A percentile compares a stretch with the other conserved stretches of the same genome.
These are phyloP conservation scores for Drosophila sordidula DNA, from an alignment of 2,888 invertebrate genomes.

Conservation along the genomic window DNA sequence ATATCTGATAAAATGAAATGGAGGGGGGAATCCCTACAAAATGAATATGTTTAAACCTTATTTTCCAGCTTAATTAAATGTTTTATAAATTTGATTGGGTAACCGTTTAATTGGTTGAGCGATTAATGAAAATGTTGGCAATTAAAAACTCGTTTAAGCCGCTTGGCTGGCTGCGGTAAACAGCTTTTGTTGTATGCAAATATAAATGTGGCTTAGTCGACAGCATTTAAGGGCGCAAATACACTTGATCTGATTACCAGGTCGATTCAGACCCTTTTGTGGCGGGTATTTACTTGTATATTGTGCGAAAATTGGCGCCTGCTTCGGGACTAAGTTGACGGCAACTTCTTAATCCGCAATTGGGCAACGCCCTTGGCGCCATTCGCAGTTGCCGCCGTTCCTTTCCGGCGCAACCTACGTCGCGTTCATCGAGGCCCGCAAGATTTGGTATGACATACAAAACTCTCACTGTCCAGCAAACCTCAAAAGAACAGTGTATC, in stretches of 20 bases:
- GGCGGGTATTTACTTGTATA: neutral
- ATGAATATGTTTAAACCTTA: neutral
- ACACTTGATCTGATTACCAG: constrained; percentile 8
- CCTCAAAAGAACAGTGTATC: constrained; percentile 12
- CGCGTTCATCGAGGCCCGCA: constrained; percentile 4
- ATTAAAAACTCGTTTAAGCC: constrained; percentile 36
- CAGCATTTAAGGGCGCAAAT: constrained; percentile 1
- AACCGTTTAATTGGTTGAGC: constrained; percentile 25
- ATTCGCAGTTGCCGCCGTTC: neutral
- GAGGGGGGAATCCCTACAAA: neutral
- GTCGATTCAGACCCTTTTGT: neutral
- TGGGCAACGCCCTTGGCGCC: constrained; percentile 22
- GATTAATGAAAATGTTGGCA: constrained; percentile 28
- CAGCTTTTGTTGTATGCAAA: neutral
- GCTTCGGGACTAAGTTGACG: constrained; percentile 14
- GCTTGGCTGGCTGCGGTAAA: constrained; percentile 18
- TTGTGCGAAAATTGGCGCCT: constrained; percentile 20
- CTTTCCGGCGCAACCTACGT: neutral
- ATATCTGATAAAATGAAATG: constrained; percentile 11
- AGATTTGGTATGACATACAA: constrained; percentile 21
- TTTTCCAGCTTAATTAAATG: neutral
- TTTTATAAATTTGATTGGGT: constrained; percentile 4
- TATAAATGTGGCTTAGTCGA: constrained; percentile 1
- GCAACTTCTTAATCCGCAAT: constrained; percentile 29
- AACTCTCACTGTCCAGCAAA: constrained; percentile 12